Percentiles rank a stretch among this genome's conserved stretches.
These are phyloP conservation scores for Pyxicephalus adspersus DNA, from an alignment of 2,113 vertebrate genomes.

Conservation along the genomic window DNA sequence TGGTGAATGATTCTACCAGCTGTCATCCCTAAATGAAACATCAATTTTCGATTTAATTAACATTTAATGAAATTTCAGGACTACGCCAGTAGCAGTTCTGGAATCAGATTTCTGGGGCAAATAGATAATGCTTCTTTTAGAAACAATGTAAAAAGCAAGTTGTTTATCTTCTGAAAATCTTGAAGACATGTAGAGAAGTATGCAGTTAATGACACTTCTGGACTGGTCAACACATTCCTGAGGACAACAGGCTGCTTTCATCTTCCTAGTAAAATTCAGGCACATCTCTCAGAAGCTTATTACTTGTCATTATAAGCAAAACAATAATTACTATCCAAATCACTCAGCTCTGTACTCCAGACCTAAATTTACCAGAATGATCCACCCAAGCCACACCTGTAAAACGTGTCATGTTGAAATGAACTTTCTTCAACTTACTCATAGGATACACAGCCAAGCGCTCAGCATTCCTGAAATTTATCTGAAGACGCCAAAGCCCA, in stretches of 20 bases:
- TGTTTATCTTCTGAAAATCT: no score
- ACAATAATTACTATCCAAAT: constrained; percentile 49
- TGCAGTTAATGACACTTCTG: not conserved
- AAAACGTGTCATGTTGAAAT: constrained; percentile 2
- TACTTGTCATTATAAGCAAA: not conserved
- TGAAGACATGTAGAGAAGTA: not conserved
- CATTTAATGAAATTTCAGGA: no score
- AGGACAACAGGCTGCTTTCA: constrained; percentile 20
- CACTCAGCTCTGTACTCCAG: constrained; percentile 30
- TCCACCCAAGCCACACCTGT: constrained; percentile 49
- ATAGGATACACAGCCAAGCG: constrained; percentile 8
- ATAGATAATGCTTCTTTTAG: no score
- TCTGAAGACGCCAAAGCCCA: not conserved
- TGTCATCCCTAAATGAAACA: no score
- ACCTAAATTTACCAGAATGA: constrained; percentile 7
- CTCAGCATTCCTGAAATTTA: constrained; percentile 10
- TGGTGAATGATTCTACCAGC: no score
- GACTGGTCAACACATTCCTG: not conserved
- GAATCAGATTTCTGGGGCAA: no score
- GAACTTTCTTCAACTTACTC: constrained; percentile 16
- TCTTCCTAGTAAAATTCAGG: constrained; percentile 36
- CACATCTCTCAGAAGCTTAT: not conserved
- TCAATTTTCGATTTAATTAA: no score
- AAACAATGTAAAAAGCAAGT: no score
- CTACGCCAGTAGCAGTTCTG: no score